Conservation (phyloP, 2,888 invertebrate species). For the Meganola albula region DNA sequence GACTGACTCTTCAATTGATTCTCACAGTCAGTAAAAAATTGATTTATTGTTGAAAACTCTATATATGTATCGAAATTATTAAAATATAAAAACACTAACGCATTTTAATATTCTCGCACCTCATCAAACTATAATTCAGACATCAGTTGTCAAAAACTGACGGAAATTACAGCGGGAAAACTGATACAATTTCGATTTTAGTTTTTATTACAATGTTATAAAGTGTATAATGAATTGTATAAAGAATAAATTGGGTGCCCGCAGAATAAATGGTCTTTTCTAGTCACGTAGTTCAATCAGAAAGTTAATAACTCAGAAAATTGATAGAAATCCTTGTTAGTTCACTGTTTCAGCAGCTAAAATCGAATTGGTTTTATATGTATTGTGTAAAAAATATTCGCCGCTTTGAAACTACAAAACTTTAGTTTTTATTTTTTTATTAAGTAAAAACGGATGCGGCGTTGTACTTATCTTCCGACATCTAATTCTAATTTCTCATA, state of each 20-base stretch:
- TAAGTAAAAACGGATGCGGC: too few species aligned
- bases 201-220: conserved; percentile 19
- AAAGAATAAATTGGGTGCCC: conserved; percentile 11
- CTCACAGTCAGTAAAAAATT: too few species aligned
- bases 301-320: conserved; percentile 28
- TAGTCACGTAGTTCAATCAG: conserved; percentile 31
- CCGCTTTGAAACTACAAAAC: too few species aligned
- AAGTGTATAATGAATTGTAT: conserved; percentile 14
- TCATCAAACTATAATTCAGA: conserved; percentile 25
- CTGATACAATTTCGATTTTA: conserved; percentile 10
- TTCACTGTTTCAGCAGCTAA: conserved; percentile 13
- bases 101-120: too few species aligned
- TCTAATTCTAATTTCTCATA: too few species aligned
- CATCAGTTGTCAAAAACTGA: conserved; percentile 26
- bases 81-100: too few species aligned
- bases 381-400: too few species aligned
- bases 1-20: too few species aligned
- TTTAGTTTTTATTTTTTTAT: too few species aligned
- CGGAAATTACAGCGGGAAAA: conserved; percentile 5
- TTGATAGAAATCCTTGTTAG: conserved; percentile 21
- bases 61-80: too few species aligned
- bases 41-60: too few species aligned
- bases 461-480: too few species aligned
- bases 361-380: conserved; percentile 2
- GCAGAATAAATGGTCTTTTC: conserved; percentile 3